Evolutionary conservation across 1,140 invertebrate genomes (phyloP).

Genomic region (Vanessa tameamea): DNA sequence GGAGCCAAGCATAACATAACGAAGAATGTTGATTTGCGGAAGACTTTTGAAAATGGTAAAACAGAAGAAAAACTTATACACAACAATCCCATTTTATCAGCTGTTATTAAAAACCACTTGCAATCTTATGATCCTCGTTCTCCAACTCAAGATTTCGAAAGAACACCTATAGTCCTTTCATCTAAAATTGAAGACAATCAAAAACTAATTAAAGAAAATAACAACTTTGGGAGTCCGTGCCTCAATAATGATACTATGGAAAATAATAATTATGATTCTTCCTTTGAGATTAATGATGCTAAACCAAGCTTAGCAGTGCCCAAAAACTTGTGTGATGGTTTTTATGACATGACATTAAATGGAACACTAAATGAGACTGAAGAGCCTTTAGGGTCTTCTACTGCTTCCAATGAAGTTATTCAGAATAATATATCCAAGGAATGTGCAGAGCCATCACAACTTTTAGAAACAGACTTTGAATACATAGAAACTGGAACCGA

Average conservation of each 20-base stretch:
- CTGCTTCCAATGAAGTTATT: constrained; percentile 68
- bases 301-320: constrained; percentile 59
- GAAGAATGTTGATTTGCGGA: constrained; percentile 72
- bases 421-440: constrained; percentile 58
- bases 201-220: constrained; percentile 44
- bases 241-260: constrained; percentile 52
- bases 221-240: constrained; percentile 58
- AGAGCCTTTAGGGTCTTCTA: constrained; percentile 68
- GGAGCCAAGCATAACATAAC: constrained; percentile 72
- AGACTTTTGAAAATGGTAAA: constrained; percentile 68
- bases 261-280: constrained; percentile 47
- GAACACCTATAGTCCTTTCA: constrained; percentile 68
- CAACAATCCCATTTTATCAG: constrained; percentile 73
- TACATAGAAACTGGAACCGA: constrained; percentile 65
- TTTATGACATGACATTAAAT: constrained; percentile 65
- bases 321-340: constrained; percentile 69
- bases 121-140: constrained; percentile 75
- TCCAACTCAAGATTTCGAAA: constrained; percentile 72
- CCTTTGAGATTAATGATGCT: constrained; percentile 46
- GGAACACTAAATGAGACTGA: constrained; percentile 62
- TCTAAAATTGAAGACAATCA: constrained; percentile 52
- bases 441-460: constrained; percentile 47
- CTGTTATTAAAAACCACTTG: constrained; percentile 75
- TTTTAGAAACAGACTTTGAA: constrained; percentile 80
- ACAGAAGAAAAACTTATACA: constrained; percentile 68